These are phyloP conservation scores for Macroramphosus scolopax DNA, from an alignment of 2,797 vertebrate species.

Conservation along the genomic window DNA sequence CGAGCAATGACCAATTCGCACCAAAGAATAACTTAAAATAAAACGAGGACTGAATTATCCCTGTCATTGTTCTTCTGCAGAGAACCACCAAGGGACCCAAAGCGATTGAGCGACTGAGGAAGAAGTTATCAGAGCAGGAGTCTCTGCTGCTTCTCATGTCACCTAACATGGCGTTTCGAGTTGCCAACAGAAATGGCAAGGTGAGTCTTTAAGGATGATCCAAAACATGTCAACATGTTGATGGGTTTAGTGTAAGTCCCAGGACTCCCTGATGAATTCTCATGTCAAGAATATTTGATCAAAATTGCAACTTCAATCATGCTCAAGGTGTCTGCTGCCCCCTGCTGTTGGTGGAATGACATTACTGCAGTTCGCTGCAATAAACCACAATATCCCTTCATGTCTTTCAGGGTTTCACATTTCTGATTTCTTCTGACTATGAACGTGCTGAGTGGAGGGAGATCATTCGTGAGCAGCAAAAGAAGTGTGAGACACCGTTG, in stretches of 20 bases:
- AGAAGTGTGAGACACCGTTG: conserved; percentile 83
- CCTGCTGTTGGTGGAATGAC: conserved; percentile 34
- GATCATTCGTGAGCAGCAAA: conserved; percentile 91
- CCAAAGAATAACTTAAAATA: conserved; percentile 14
- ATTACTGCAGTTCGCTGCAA: conserved; percentile 1
- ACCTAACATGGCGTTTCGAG: conserved; percentile 91
- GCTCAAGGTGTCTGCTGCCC: conserved; percentile 49
- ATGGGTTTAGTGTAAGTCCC: too few relatives aligned
- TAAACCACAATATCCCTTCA: neutral
- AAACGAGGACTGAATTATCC: conserved; percentile 18
- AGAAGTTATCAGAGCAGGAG: conserved; percentile 93
- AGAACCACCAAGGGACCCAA: conserved; percentile 90
- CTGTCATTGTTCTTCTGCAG: conserved; percentile 59
- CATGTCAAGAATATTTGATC: neutral
- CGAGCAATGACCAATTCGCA: too few relatives aligned
- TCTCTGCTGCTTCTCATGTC: conserved; percentile 91
- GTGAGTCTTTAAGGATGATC: conserved; percentile 65
- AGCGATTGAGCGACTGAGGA: conserved; percentile 87
- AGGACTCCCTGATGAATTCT: neutral
- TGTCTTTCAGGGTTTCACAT: conserved; percentile 84
- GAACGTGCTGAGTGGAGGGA: conserved; percentile 94
- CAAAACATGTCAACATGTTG: too few relatives aligned
- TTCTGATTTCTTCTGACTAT: conserved; percentile 93
- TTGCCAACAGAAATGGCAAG: conserved; percentile 91
- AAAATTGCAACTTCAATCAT: too few relatives aligned